Base-by-base conservation (phyloP, 2,797 vertebrate genomes). In the Helostoma temminkii region DNA sequence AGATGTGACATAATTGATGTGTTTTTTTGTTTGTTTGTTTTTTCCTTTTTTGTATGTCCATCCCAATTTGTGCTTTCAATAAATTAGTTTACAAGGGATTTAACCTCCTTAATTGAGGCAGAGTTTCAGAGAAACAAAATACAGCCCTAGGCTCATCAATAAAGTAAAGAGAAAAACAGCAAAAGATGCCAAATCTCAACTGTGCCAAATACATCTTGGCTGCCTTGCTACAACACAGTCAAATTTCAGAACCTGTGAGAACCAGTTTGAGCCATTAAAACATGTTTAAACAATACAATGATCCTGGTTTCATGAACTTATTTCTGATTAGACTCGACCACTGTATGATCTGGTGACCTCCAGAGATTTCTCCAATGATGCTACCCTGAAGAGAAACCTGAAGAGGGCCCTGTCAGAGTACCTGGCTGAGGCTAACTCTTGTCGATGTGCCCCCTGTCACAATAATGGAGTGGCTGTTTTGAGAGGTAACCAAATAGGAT, bases 381-480 rank as follows among this genome's bases (percentile, higher is more conserved):
- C 48, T 39, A 72, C 30, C 1, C 80, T 98, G 72, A 97, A 91
- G 71, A 93, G 93, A 71, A 96, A 98, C 74, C 91, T 99, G 88
- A 95, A 83, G 34, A 90, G 60, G 52, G 96, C 95, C 1, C 84
- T 99, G 71, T 84, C 91, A 0, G 95, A 97, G 81, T 96, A 95
- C 87, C 91, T 95, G 86, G 81, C 32, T 7, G 97, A 99, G 91
- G 90, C 57, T 19, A 95, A 91, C 37, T 69, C 95, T 3, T 99
- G 98, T 53, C 94, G 24, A 36, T 99, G 98, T 26, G 84, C 93
- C 21, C 95, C 95, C 0, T 99, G 98, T 81, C 93, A 22, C 0
- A 94, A 96, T 76, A 99, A 98, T 0, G 98, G 97, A 39, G 69
- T 93, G n/a, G 91, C 95, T 4, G 81, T 96, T 49, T 88, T 97